A percentile compares a stretch with the other conserved stretches of the same genome.
Evolutionary conservation across 2,888 invertebrate species (phyloP).

Genomic region (Drosophila fungiperda): DNA sequence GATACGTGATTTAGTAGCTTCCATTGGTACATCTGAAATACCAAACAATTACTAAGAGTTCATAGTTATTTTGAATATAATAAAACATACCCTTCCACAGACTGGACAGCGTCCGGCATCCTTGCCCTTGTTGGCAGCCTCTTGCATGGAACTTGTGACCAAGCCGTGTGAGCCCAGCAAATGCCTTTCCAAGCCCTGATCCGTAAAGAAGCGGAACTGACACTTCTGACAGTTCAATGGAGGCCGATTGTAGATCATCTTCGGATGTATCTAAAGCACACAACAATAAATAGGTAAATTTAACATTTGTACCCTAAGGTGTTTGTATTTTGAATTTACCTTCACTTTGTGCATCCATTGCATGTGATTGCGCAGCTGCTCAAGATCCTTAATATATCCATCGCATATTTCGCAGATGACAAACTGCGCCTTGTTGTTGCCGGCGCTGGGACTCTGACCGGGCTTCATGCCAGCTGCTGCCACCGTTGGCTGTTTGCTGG

Average conservation of each 20-base stretch:
- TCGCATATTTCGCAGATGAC: constrained; percentile 99
- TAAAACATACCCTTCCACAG: constrained; percentile 92
- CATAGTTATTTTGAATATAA: neutral
- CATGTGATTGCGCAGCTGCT: constrained; percentile 97
- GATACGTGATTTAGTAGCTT: constrained; percentile 96
- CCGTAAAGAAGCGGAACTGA: constrained; percentile 98
- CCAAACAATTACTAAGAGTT: constrained; percentile 7
- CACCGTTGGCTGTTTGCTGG: constrained; percentile 81
- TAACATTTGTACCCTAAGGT: neutral
- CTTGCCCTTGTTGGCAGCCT: constrained; percentile 97
- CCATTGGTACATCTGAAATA: constrained; percentile 94
- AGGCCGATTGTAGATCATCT: constrained; percentile 97
- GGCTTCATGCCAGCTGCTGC: constrained; percentile 86
- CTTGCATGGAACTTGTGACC: constrained; percentile 98
- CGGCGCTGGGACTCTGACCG: constrained; percentile 82
- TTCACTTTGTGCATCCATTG: constrained; percentile 99
- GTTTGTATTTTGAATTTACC: constrained; percentile 64
- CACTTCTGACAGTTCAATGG: constrained; percentile 98
- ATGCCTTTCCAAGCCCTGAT: constrained; percentile 98
- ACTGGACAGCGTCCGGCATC: constrained; percentile 97
- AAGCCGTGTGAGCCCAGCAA: constrained; percentile 96
- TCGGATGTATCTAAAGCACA: constrained; percentile 91
- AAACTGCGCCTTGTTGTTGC: constrained; percentile 91
- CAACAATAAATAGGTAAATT: neutral
- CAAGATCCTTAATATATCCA: constrained; percentile 97